Base-by-base conservation (phyloP, 1,140 invertebrate genomes). In the Lysiphlebus fabarum region DNA sequence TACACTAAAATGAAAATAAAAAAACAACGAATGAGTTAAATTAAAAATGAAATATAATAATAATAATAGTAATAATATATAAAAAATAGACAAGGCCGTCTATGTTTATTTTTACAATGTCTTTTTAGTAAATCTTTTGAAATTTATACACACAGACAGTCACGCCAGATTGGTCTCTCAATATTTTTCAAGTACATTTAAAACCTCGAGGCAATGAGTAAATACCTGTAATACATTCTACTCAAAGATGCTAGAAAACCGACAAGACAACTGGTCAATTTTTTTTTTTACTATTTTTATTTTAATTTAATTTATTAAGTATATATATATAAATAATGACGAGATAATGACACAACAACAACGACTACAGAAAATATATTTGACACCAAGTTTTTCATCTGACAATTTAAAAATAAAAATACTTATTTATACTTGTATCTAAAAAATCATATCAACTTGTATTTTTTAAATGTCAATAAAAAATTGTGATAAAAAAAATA, bases 151-250 rank as follows among this genome's bases (percentile, higher is more conserved):
- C 49, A n/a, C 49, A 51, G 49, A 51, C 49, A 14, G 26, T 49
- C 47, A 49, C 17, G 36, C 40, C 26, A 36, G 14, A 33, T 26
- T 9, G 48, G 43, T 12, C 14, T 41, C 12, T 41, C 12, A 1
- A 7, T n/a, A 7, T 2, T n/a, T 2, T 33, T 44, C 11, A 45
- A 44, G 53, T 55, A 45, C 53, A 41, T 45, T 33, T 36, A 7
- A 5, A 55, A 17, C 41, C 41, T 14, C 42, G 42, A 33, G 42
- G 40, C 40, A 43, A 43, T 45, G 53, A 45, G 43, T 45, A 55
- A 45, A 55, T 55, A 55, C 42, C 53, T 55, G 53, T 55, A 55
- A 55, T 55, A 55, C 53, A 55, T 55, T 55, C 53, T 41, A 45
- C 53, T 55, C 53, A n/a, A n/a, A n/a, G 26, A 37, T 8, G 44